Conservation (phyloP, 1,140 invertebrate species). For the honey bee (Apis mellifera) region Amel_HAv3.1 CM009942.2:872501-873000, state of each 20-base stretch:
- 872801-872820: too few species aligned
- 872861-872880: too few species aligned
- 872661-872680: background rate
- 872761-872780: constrained; percentile 46
- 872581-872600: background rate
- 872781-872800: constrained; percentile 46
- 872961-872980: constrained; percentile 43
- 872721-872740: background rate
- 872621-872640: constrained; percentile 46
- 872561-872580: background rate
- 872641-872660: constrained; percentile 57
- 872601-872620: constrained; percentile 42
- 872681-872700: constrained; percentile 11
- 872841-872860: too few species aligned
- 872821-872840: too few species aligned
- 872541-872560: background rate
- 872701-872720: constrained; percentile 32
- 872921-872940: constrained; percentile 39
- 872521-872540: background rate
- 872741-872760: constrained; percentile 45
- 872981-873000: constrained; percentile 26
- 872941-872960: constrained; percentile 46
- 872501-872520: background rate
- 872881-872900: background rate
- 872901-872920: constrained; percentile 37